Evolutionary conservation across 2,113 vertebrate genomes (phyloP).

Genomic region (Pardalotus punctatus): DNA sequence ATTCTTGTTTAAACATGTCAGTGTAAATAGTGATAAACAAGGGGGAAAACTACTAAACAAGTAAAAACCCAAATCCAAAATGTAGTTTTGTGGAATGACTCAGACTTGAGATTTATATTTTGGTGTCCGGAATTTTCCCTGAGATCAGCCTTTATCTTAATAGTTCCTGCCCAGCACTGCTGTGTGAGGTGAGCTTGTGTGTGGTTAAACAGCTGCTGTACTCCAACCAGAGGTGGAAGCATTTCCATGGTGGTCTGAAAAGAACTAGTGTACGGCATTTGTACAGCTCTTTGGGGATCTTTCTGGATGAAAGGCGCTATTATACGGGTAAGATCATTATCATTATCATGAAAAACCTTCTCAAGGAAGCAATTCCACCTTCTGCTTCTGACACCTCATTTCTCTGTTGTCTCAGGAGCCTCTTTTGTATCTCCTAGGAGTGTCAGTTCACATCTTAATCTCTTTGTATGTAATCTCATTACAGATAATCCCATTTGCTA

Average conservation of each 20-base stretch:
- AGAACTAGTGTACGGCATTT: constrained; percentile 46
- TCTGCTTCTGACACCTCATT: constrained; percentile 70
- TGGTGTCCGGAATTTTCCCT: background rate
- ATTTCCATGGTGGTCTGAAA: constrained; percentile 58
- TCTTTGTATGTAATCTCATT: constrained; percentile 79
- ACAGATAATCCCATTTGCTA: constrained; percentile 80
- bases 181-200: background rate
- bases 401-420: constrained; percentile 74
- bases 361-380: constrained; percentile 71
- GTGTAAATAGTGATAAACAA: background rate
- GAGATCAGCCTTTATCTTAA: background rate
- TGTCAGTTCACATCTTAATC: constrained; percentile 79
- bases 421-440: constrained; percentile 70
- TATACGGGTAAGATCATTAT: constrained; percentile 69
- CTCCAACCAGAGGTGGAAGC: constrained; percentile 46
- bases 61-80: background rate
- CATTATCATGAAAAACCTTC: constrained; percentile 75
- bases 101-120: background rate
- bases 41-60: background rate
- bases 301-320: constrained; percentile 69
- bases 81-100: background rate
- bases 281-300: constrained; percentile 60
- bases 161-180: background rate
- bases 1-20: background rate
- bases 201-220: constrained; percentile 24